A percentile compares a stretch with the other conserved stretches of the same genome.
Conservation (phyloP, 2,888 invertebrate species). For the Pimpla rufipes region DNA sequence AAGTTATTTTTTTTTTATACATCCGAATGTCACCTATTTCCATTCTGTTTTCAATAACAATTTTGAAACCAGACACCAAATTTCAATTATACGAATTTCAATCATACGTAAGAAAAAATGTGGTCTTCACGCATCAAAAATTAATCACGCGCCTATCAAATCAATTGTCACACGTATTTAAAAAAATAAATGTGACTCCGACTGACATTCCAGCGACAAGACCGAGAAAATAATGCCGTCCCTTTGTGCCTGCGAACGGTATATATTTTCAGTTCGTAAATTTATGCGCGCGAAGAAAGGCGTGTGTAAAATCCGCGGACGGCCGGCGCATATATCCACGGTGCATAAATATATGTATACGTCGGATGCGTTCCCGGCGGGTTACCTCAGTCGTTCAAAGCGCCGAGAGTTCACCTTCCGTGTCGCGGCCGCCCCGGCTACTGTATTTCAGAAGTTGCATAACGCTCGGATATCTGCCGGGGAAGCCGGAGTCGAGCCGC, state of each 20-base stretch:
- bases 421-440: background rate
- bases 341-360: background rate
- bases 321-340: background rate
- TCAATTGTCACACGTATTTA: background rate
- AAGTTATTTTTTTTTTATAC: too few species aligned
- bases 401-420: background rate
- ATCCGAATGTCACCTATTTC: too few species aligned
- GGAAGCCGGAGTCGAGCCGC: slow-evolving; percentile 14
- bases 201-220: too few species aligned
- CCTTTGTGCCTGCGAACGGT: background rate
- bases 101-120: too few species aligned
- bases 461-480: slow-evolving; percentile 42
- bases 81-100: too few species aligned
- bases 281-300: background rate
- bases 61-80: too few species aligned
- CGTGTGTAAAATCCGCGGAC: background rate
- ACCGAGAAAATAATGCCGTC: background rate
- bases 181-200: background rate
- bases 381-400: slow-evolving; percentile 25
- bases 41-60: too few species aligned
- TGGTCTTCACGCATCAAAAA: too few species aligned
- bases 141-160: too few species aligned
- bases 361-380: slow-evolving; percentile 1
- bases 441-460: slow-evolving; percentile 23
- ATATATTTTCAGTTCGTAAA: background rate